Evolutionary conservation across 2,113 vertebrate genomes (phyloP).

Genomic region (Camelus dromedarius): DNA sequence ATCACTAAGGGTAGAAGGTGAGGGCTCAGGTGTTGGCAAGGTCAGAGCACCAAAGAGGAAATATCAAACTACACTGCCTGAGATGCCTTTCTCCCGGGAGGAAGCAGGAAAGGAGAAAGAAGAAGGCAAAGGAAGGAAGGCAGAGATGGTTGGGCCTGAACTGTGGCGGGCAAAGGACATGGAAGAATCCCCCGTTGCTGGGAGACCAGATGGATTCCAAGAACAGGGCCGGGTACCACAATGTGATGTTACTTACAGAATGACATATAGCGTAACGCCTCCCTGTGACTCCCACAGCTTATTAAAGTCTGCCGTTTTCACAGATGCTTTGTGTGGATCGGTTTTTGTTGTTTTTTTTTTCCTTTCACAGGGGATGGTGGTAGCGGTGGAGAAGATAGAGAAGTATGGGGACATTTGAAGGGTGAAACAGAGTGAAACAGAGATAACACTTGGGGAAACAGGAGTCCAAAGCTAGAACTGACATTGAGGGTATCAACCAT

Average conservation of each 20-base stretch:
- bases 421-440: not conserved
- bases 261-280: no score
- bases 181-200: not conserved
- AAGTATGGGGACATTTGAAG: not conserved
- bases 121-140: not conserved
- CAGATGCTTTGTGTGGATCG: not conserved
- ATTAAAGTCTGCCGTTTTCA: not conserved
- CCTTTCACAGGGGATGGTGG: not conserved
- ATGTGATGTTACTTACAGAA: not conserved
- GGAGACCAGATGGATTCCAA: not conserved
- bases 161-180: not conserved
- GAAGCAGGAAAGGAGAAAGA: not conserved
- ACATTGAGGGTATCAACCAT: not conserved
- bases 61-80: not conserved
- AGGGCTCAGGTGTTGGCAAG: not conserved
- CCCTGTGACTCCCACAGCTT: not conserved
- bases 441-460: not conserved
- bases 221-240: not conserved
- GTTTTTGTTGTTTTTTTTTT: conserved; percentile 17
- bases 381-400: not conserved
- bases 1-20: not conserved
- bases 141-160: not conserved
- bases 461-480: not conserved
- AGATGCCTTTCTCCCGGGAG: not conserved
- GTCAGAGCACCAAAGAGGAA: not conserved